Conservation (phyloP, 2,888 invertebrate genomes). For the Leucophenga montana region DNA sequence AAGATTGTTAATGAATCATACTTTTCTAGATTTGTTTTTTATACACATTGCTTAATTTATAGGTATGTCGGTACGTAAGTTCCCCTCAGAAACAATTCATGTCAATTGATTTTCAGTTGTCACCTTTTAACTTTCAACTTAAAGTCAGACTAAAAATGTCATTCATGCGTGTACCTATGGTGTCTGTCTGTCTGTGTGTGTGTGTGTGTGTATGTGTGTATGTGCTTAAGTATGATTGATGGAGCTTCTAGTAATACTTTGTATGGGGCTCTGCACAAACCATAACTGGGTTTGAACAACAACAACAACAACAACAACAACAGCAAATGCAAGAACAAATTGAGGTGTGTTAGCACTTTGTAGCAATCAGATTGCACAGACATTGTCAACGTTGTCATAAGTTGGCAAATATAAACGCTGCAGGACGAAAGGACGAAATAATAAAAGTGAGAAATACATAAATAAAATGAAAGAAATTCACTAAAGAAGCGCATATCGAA, state of each 20-base stretch:
- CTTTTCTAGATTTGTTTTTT: too few relatives aligned
- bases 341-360: slow-evolving; percentile 54
- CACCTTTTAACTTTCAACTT: slow-evolving; percentile 14
- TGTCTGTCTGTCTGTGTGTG: too few relatives aligned
- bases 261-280: not conserved
- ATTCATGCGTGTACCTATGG: too few relatives aligned
- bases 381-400: not conserved
- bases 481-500: not conserved
- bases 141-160: slow-evolving; percentile 43
- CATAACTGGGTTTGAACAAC: slow-evolving; percentile 37
- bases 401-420: not conserved
- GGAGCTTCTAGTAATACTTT: slow-evolving; percentile 46
- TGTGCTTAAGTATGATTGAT: slow-evolving; percentile 60
- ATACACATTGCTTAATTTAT: too few relatives aligned
- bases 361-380: slow-evolving; percentile 44
- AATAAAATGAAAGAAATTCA: not conserved
- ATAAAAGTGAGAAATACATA: not conserved
- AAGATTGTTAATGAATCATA: too few relatives aligned
- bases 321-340: slow-evolving; percentile 27
- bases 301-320: slow-evolving; percentile 3
- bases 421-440: not conserved
- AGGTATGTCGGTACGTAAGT: too few relatives aligned
- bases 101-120: slow-evolving; percentile 13
- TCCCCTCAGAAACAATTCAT: too few relatives aligned
- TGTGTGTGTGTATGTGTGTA: slow-evolving; percentile 27